A percentile compares a stretch with the other conserved stretches of the same genome.
Conservation (phyloP, 2,113 vertebrate species). For the Tichodroma muraria region DNA sequence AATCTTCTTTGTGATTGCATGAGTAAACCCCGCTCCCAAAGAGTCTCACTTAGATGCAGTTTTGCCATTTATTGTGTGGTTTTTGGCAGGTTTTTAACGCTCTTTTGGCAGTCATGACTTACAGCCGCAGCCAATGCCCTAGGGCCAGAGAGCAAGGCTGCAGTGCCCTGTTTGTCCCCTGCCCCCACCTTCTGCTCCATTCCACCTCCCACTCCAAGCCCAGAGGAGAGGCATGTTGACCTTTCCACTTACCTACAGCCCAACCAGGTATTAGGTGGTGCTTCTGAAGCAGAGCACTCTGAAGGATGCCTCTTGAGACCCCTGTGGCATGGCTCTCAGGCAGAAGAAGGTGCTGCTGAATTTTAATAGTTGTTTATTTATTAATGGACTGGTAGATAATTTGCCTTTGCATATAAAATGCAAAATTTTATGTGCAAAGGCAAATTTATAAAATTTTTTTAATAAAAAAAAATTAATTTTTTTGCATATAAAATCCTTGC, state of each 20-base stretch:
- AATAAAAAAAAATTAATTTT: too few species aligned
- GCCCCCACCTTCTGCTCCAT: neutral
- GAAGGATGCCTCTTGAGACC: neutral
- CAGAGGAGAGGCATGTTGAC: neutral
- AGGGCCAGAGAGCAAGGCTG: neutral
- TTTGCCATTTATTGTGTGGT: neutral
- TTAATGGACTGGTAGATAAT: neutral
- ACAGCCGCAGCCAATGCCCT: rapidly evolving
- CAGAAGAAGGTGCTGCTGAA: neutral
- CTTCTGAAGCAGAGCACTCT: neutral
- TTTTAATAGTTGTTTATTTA: neutral
- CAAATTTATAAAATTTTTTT: too few species aligned
- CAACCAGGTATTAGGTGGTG: rapidly evolving
- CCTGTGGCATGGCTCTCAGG: neutral
- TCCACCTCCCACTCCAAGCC: neutral
- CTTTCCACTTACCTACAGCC: neutral
- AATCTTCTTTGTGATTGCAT: neutral
- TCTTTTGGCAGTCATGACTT: neutral
- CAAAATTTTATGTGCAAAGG: too few species aligned
- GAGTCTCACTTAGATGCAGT: neutral
- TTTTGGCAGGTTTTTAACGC: neutral
- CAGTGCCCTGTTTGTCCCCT: neutral
- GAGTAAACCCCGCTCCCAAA: neutral
- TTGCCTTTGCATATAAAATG: neutral
- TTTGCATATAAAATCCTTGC: neutral